Evolutionary conservation across 2,113 vertebrate species (phyloP), one percentile per base, ranked within the genome.

Genomic region (Burhinus bistriatus): DNA sequence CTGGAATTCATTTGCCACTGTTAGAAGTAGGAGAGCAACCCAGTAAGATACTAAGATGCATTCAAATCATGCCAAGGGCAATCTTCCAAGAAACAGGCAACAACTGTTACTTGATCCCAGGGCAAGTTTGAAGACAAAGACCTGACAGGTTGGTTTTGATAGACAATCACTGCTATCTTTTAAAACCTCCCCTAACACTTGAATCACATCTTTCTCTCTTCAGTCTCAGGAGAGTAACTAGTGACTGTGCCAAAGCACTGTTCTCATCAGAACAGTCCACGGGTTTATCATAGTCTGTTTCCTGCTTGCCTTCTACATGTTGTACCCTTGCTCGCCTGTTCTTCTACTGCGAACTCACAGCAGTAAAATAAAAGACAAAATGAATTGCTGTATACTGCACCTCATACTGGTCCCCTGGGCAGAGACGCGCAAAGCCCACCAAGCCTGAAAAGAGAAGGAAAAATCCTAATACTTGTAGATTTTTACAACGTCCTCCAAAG

Each of bases 331-430:
- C 44, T 38, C 51, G 59, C 71, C 59, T 18, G n/a, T 9, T 59
- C 47, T 47, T 52, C 69, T 45, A 15, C 3, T 64, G 36, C 51
- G 30, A 75, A 6, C 25, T 19, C 69, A 27, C 26, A 51, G 49
- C 34, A 55, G 78, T 18, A 34, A 32, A 19, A 57, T 27, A 40
- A 45, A 72, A 30, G 32, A 72, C 55, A 84, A 68, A 81, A 80
- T 30, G 18, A 66, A 83, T 45, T 40, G 21, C 13, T 64, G 54
- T 1, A 34, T 96, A 97, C 97, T 83, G 80, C 95, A 98, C 99
- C 99, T 99, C 99, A 27, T 99, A 99, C 59, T 99, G 99, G 97
- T 99, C 99, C 93, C 99, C 99, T 0, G 99, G 99, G 90, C 99
- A 99, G 73, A 99, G 99, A 11, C 99, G 98, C 44, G 99, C 99